Evolutionary conservation across 2,888 invertebrate genomes (phyloP), one percentile per base, ranked within the genome.

Genomic region (Harpalus rubripes): DNA sequence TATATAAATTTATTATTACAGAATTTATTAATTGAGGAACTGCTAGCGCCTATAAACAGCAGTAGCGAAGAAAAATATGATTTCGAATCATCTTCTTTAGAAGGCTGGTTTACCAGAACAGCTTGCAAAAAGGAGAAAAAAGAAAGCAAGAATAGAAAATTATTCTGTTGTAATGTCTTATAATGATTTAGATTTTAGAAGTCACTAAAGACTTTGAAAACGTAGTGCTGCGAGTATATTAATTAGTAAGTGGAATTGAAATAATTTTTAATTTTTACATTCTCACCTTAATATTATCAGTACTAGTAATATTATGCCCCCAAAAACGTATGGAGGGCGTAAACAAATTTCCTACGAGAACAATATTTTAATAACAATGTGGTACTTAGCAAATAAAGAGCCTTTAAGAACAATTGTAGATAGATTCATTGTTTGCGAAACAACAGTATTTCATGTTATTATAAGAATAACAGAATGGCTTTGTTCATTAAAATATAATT

Each of bases 331-430:
- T 58, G 61, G 61, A 16, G 61, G 61, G 5, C 16, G 61, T 12
- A 5, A 12, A 7, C 18, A 22, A 72, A 41, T 72, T n/a, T 32
- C 26, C 6, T 10, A 10, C 4, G 26, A 72, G 10, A 72, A 72
- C 7, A 26, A 18, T 32, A 16, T 72, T 32, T 32, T 72, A 26
- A 72, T 72, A 5, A 72, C 72, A 15, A 3, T 72, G 4, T 72
- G 72, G 72, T 72, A 72, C 16, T 12, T 72, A 7, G 39, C 41
- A 16, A 72, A 72, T 41, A 22, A 12, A 15, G 72, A 72, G 22
- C 5, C 72, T 12, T 72, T 72, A 22, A 8, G 72, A 15, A 18
- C 16, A 72, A 72, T 72, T n/a, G 16, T 39, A 32, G 72, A 72
- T 26, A 72, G 72, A 41, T 72, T 72, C 15, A 41, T 32, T 12